Conservation (phyloP, 2,113 vertebrate species). For the Bos taurus region DNA sequence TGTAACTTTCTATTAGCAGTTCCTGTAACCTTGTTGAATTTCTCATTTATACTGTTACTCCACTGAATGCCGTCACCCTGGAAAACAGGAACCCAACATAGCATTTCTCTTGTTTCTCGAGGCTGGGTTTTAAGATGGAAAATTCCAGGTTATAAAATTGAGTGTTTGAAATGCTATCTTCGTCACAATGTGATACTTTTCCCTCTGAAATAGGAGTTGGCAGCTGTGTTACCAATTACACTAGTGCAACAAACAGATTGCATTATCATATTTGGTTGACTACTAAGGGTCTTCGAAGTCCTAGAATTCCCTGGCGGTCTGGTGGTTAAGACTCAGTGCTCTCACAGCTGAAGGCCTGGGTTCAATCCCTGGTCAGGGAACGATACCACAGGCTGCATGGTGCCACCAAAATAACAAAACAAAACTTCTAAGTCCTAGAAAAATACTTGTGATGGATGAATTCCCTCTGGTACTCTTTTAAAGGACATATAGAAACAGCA, state of each 20-base stretch:
- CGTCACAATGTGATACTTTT: not conserved
- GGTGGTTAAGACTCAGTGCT: not conserved
- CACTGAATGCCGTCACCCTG: not conserved
- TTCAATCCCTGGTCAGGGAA: not conserved
- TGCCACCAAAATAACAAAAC: not conserved
- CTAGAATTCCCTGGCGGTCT: not conserved
- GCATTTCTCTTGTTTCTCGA: not conserved
- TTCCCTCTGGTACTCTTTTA: not conserved
- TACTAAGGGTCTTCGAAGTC: not conserved
- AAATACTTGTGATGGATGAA: not conserved
- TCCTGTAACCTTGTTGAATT: not conserved
- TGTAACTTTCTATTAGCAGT: not conserved
- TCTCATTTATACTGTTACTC: not conserved
- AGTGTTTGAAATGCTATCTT: not conserved
- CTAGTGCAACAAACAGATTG: not conserved
- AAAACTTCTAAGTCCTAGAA: not conserved
- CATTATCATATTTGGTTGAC: not conserved
- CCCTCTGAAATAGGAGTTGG: not conserved
- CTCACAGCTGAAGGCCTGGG: not conserved
- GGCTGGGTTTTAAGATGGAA: not conserved
- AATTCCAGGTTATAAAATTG: constrained; percentile 28
- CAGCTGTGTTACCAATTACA: not conserved
- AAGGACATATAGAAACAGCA: not conserved
- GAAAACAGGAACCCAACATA: not conserved
- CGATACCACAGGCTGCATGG: not conserved